Evolutionary conservation across 2,113 vertebrate species (phyloP), one percentile per base, ranked within the genome.

Genomic region (Ornithorhynchus anatinus): DNA sequence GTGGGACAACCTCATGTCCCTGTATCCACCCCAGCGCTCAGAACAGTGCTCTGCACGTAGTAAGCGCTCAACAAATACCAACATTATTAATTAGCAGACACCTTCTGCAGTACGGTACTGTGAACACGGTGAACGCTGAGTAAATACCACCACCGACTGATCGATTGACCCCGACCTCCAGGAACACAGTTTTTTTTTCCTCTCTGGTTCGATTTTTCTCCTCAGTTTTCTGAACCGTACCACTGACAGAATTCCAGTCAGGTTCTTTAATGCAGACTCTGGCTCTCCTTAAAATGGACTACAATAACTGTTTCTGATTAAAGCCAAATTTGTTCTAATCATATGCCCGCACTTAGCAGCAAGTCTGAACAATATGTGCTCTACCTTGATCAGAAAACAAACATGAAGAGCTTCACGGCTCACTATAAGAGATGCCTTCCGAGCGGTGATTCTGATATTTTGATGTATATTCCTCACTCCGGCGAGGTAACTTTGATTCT

Each of bases 251-350:
- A 65, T 4, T 20, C 15, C 27, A 27, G 44, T 14, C 35, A 59
- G 45, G 48, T 40, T 52, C 42, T 17, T 48, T 43, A 38, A 10
- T 6, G 25, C n/a, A n/a, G n/a, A n/a, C n/a, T n/a, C n/a, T n/a
- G n/a, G n/a, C n/a, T n/a, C n/a, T n/a, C 6, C 40, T 25, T 20
- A 35, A 56, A 52, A 69, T 52, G 38, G 10, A 44, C 27, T 20
- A 38, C 57, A 58, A 59, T 32, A 43, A 22, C 13, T 17, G 1
- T 5, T 19, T 6, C 27, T 79, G 72, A 27, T 16, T 77, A 77
- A 88, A 85, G 83, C 16, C 7, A 79, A 53, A 76, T 43, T 54
- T 72, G 10, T 43, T 79, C 56, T 79, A 42, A 79, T 79, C 35
- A 38, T 12, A 42, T 1, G 6, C 23, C 58, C 36, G 3, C 17